Evolutionary conservation across 2,113 vertebrate species (phyloP), one percentile per base, ranked within the genome.

Genomic region (Poecilia latipinna): DNA sequence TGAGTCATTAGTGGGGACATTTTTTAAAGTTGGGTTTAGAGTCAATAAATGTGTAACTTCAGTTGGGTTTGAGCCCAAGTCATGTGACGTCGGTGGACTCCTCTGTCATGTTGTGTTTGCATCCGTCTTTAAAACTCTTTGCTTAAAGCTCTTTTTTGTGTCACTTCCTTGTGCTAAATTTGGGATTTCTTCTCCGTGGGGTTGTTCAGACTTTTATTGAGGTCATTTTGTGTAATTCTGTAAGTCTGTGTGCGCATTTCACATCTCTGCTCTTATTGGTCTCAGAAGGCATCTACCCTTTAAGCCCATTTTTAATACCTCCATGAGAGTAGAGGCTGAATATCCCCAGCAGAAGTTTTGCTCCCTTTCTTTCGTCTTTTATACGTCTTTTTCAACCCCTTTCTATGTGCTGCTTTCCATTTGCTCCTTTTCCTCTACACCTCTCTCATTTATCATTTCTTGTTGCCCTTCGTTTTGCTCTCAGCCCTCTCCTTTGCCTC

Each of bases 361-460:
- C 72, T 75, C 31, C 65, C n/a, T 44, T 69, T 69, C 48, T 72
- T 62, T 60, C 32, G 42, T 42, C 26, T 72, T 33, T 57, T 57
- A 70, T 29, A n/a, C 29, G 57, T 73, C 64, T 72, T 65, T 79
- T 51, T 67, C 19, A 61, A 31, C 61, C 37, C 62, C 26, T 57
- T 57, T 75, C 31, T 70, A 73, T 68, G 70, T 67, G 78, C 69
- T 64, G 48, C 57, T 71, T 75, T 57, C 61, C 22, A 5, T 54
- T 54, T 24, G 5, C 51, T 24, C 22, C 68, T 77, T 61, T 72
- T 72, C 63, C 39, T 73, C 68, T 10, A 13, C 62, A 29, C 29
- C 2, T 65, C 33, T 39, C 83, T 76, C 86, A 85, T 86, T 82
- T 69, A 86, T 87, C 83, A 83, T 76, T 74, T 76, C 78, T 86